phyloP scores from a whole-genome alignment of 2,888 invertebrate species.

The Therioaphis trifolii region DNA sequence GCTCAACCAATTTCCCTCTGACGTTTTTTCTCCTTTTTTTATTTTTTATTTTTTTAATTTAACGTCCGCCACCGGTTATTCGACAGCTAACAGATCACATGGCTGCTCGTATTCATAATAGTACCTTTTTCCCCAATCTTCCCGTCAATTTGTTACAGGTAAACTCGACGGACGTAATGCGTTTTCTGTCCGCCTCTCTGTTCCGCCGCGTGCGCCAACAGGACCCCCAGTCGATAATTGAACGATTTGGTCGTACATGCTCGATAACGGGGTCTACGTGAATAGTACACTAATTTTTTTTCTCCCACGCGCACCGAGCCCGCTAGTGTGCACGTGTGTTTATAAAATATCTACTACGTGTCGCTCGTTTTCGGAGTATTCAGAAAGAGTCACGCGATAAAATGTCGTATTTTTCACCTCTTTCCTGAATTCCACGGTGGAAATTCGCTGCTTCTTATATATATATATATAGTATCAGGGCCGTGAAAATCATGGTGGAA shows the following conservation, averaged over 20 bases:
- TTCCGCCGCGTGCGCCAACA: too few species aligned
- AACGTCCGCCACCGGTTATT: slow-evolving; percentile 55
- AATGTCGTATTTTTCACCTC: too few species aligned
- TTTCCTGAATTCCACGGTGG: too few species aligned
- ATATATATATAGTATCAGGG: too few species aligned
- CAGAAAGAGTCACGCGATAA: too few species aligned
- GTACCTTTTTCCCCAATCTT: slow-evolving; percentile 36
- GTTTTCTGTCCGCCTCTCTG: slow-evolving; percentile 7
- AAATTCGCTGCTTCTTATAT: too few species aligned
- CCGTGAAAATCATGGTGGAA: too few species aligned
- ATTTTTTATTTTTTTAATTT: slow-evolving; percentile 54
- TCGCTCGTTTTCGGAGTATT: too few species aligned
- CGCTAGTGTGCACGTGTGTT: too few species aligned
- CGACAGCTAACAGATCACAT: slow-evolving; percentile 61
- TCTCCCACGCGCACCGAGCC: too few species aligned
- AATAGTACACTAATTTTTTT: slow-evolving; percentile 15
- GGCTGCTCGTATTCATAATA: slow-evolving; percentile 45
- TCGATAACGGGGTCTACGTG: background rate
- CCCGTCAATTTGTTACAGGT: slow-evolving; percentile 57
- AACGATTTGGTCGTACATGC: slow-evolving; percentile 39
- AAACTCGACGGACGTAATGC: slow-evolving; percentile 43
- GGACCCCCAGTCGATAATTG: slow-evolving; percentile 39
- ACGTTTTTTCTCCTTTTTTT: slow-evolving; percentile 34
- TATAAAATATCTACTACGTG: too few species aligned
- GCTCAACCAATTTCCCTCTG: slow-evolving; percentile 33